A percentile compares a stretch with the other conserved stretches of the same genome.
phyloP scores from a whole-genome alignment of 2,888 invertebrate species.

The Temnothorax ravouxi region DNA sequence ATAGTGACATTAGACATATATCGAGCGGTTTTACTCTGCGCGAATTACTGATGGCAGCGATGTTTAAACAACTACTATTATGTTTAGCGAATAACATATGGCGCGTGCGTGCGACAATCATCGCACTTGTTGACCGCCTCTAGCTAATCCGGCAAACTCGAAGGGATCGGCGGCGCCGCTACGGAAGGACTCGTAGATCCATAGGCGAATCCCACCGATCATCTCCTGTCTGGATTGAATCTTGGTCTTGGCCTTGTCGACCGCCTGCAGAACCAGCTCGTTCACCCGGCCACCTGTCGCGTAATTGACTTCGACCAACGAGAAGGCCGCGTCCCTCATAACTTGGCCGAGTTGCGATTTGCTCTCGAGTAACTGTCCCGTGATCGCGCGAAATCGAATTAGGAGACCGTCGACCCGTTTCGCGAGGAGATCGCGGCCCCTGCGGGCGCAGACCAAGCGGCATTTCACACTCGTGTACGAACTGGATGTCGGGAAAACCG shows the following conservation, averaged over 20 bases:
- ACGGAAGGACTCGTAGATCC: constrained; percentile 88
- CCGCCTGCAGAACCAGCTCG: constrained; percentile 86
- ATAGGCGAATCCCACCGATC: constrained; percentile 89
- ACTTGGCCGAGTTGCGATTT: constrained; percentile 89
- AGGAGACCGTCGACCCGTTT: constrained; percentile 42
- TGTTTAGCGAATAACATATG: not conserved
- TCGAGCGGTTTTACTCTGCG: not conserved
- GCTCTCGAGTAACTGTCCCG: constrained; percentile 86
- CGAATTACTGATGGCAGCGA: not conserved
- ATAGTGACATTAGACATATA: constrained; percentile 86
- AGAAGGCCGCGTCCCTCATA: constrained; percentile 90
- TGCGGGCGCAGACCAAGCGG: constrained; percentile 30
- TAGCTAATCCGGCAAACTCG: constrained; percentile 89
- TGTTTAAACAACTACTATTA: not conserved
- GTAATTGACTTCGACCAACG: constrained; percentile 90
- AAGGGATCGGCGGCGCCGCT: constrained; percentile 88
- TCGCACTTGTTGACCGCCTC: constrained; percentile 89
- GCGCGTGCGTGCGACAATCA: too few relatives aligned
- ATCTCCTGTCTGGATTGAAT: constrained; percentile 88
- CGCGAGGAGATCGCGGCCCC: constrained; percentile 28
- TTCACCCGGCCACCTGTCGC: constrained; percentile 89
- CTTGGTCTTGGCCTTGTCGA: constrained; percentile 89
- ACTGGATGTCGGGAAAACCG: constrained; percentile 31
- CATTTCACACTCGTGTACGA: constrained; percentile 27
- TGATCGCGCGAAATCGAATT: constrained; percentile 31